Evolutionary conservation across 2,113 vertebrate species (phyloP).

Genomic region (Nesogale talazaci): DNA sequence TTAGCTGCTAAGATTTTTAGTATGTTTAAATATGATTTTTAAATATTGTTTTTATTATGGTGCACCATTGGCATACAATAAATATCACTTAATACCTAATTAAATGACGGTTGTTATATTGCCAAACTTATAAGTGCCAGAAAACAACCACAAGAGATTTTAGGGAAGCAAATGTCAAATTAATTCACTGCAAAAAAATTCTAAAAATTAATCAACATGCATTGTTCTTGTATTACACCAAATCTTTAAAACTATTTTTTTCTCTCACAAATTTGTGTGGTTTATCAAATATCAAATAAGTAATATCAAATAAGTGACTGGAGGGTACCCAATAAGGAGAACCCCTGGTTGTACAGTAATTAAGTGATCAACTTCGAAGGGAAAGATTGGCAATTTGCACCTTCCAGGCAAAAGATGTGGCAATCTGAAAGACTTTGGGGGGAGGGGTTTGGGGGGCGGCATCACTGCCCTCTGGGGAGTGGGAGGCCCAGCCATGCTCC

Average conservation of each 20-base stretch:
- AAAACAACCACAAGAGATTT: background rate
- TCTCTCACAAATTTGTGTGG: background rate
- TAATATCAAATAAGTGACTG: background rate
- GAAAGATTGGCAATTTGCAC: too few species aligned
- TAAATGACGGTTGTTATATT: background rate
- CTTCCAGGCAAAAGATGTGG: too few species aligned
- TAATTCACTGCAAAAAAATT: background rate
- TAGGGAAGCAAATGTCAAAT: background rate
- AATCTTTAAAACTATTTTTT: background rate
- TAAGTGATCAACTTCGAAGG: too few species aligned
- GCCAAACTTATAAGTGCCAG: background rate
- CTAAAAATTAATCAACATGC: background rate
- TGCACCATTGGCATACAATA: background rate
- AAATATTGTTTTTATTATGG: constrained; percentile 11
- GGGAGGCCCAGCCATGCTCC: too few species aligned
- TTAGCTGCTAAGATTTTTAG: background rate
- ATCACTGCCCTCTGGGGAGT: too few species aligned
- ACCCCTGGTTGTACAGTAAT: too few species aligned
- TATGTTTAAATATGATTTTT: constrained; percentile 20
- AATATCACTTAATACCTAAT: background rate
- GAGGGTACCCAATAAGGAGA: background rate
- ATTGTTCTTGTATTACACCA: background rate
- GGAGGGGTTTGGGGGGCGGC: too few species aligned
- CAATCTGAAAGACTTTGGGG: too few species aligned
- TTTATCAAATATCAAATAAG: background rate